phyloP scores from a whole-genome alignment of 2,797 vertebrate genomes.

The Propithecus deckenii region DNA sequence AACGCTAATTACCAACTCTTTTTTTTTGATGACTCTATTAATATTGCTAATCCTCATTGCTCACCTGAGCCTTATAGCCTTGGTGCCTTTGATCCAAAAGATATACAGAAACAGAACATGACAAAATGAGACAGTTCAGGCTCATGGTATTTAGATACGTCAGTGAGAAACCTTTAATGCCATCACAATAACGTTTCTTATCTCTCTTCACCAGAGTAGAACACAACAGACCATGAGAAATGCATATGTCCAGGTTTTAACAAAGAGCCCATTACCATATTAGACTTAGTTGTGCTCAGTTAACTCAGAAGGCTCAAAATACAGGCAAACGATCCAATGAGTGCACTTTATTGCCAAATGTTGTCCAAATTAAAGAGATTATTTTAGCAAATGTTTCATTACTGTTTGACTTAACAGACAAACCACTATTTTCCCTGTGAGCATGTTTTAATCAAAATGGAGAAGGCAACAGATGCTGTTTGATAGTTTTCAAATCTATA shows the following conservation, averaged over 20 bases:
- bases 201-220: conserved; percentile 57
- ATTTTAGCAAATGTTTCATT: conserved; percentile 73
- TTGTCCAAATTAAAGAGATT: conserved; percentile 70
- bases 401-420: conserved; percentile 66
- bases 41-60: conserved; percentile 34
- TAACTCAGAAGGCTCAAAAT: conserved; percentile 64
- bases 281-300: conserved; percentile 59
- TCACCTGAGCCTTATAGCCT: conserved; percentile 3
- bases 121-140: conserved; percentile 37
- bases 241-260: conserved; percentile 65
- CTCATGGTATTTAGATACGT: conserved; percentile 29
- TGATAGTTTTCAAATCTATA: conserved; percentile 53
- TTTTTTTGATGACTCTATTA: conserved; percentile 59
- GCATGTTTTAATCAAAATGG: conserved; percentile 68
- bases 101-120: conserved; percentile 30
- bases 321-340: conserved; percentile 46
- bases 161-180: conserved; percentile 54
- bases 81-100: conserved; percentile 49
- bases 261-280: conserved; percentile 52
- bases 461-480: conserved; percentile 60
- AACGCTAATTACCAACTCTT: conserved; percentile 41
- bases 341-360: conserved; percentile 63
- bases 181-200: conserved; percentile 53
- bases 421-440: conserved; percentile 58
- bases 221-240: conserved; percentile 67